Evolutionary conservation across 2,113 vertebrate species (phyloP).

Genomic region (Pteronura brasiliensis): DNA sequence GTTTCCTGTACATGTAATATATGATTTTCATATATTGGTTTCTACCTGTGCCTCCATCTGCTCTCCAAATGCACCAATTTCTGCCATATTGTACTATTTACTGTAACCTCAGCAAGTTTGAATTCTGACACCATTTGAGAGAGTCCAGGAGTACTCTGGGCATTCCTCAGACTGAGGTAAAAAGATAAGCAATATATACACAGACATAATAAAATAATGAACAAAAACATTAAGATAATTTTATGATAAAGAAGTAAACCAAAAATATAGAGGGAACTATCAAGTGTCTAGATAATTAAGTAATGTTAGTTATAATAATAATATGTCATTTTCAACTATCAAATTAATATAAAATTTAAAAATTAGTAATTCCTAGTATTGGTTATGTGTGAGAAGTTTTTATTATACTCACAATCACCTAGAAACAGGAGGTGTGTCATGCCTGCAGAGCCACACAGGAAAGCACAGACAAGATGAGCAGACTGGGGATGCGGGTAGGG

Average conservation of each 20-base stretch:
- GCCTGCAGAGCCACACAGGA: not conserved
- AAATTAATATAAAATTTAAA: not conserved
- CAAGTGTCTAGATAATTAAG: not conserved
- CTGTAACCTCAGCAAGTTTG: not conserved
- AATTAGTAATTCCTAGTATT: not conserved
- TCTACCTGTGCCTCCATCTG: not conserved
- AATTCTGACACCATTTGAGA: not conserved
- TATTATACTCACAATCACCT: not conserved
- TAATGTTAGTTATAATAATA: not conserved
- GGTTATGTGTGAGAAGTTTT: not conserved
- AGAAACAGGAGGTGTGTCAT: not conserved
- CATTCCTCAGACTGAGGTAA: not conserved
- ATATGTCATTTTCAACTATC: not conserved
- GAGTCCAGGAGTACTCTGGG: not conserved
- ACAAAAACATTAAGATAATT: not conserved
- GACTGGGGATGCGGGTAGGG: not conserved
- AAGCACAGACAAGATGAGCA: not conserved
- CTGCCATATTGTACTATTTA: not conserved
- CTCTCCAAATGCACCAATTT: not conserved
- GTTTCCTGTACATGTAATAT: not conserved
- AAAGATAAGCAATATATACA: not conserved
- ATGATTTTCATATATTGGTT: not conserved
- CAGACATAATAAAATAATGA: not conserved
- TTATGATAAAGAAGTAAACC: not conserved
- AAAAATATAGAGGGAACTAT: not conserved